Conservation (phyloP, 2,888 invertebrate genomes). For the Nemotelus pantherinus region DNA sequence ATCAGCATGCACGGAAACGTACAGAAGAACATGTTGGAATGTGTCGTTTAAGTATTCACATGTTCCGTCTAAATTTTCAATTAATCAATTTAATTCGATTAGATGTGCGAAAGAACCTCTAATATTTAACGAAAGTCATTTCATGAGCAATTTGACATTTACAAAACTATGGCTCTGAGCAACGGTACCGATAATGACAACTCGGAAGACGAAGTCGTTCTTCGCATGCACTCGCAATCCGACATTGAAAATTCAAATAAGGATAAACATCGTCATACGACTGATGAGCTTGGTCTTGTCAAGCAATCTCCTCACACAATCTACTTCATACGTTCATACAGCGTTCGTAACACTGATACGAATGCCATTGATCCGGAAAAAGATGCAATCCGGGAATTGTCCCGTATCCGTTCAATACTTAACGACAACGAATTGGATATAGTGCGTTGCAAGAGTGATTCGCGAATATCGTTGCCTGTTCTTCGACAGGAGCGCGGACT, state of each 20-base stretch:
- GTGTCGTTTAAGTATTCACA: no score
- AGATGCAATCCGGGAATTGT: conserved; percentile 26
- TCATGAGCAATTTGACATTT: no score
- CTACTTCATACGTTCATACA: conserved; percentile 33
- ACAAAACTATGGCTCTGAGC: conserved; percentile 22
- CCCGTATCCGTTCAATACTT: conserved; percentile 30
- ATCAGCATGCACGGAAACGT: no score
- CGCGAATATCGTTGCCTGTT: conserved; percentile 3
- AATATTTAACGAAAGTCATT: no score
- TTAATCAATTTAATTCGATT: no score
- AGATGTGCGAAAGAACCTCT: no score
- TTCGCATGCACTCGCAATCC: conserved; percentile 19
- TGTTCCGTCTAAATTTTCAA: no score
- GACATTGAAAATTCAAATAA: conserved; percentile 8
- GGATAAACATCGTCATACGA: not conserved
- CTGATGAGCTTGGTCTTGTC: not conserved
- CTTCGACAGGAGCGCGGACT: not conserved
- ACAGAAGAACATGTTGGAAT: no score
- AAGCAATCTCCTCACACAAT: conserved; percentile 16
- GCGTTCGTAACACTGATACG: not conserved
- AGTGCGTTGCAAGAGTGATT: conserved; percentile 24
- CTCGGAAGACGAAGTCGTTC: conserved; percentile 36
- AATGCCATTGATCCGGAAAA: conserved; percentile 14
- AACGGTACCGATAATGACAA: conserved; percentile 34
- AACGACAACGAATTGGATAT: conserved; percentile 29